Evolutionary conservation across 2,888 invertebrate genomes (phyloP), one percentile per base, ranked within the genome.

Genomic region (Tenthredo amoena): DNA sequence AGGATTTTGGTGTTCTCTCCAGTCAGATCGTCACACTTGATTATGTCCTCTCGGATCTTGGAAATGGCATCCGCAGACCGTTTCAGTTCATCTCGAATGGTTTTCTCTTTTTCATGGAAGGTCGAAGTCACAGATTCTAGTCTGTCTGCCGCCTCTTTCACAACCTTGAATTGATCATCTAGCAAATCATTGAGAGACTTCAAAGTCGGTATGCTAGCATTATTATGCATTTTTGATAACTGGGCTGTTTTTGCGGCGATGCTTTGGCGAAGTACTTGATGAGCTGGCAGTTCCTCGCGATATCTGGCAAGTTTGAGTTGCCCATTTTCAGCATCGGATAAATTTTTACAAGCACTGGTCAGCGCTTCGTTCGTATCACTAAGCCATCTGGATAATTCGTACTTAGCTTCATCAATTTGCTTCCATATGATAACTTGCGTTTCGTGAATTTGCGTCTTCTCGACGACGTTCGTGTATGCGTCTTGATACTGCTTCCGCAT

Each of bases 381-480:
- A 7, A 98, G 92, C 99, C 99, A 99, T 34, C 96, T 95, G 0
- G 97, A 94, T 3, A 99, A 94, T 91, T 98, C 98, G 87, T 97
- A 96, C 91, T 97, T 98, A 0, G 96, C 96, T 86, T 97, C 97
- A 89, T 98, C 97, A 55, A 99, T 97, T 92, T 98, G 98, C 90
- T 98, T 97, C 98, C 98, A 99, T 84, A 98, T 97, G n/a, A 97
- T 96, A 0, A 97, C 95, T 93, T 99, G 98, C 0, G 98, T 97
- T 94, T 99, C 99, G 81, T 97, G 95, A 84, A 96, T 96, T 92
- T 98, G 97, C 34, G 96, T 96, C 88, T 96, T 95, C 88, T 96
- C 97, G 7, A 96, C 95, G 4, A 97, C 95, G 77, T 95, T 95
- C 87, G 97, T 96, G 89, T 97, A 96, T 0, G 95, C 94, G 87